phyloP scores from a whole-genome alignment of 2,888 invertebrate genomes.

The Daptonema setosum region DNA sequence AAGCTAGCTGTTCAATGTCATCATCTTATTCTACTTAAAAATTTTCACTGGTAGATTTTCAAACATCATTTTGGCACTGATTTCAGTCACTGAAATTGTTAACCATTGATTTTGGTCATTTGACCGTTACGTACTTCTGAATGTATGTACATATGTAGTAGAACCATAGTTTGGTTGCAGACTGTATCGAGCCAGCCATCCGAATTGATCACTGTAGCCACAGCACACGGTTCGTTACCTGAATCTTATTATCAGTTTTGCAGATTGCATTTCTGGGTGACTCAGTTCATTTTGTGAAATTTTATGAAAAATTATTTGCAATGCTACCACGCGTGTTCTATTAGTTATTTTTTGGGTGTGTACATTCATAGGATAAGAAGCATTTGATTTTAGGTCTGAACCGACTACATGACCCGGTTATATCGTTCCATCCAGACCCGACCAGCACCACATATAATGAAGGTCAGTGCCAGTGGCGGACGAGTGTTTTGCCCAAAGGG shows the following conservation, averaged over 20 bases:
- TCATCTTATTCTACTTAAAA: no score
- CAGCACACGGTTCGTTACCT: background rate
- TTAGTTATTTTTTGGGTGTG: no score
- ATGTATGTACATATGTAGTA: background rate
- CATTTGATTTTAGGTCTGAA: background rate
- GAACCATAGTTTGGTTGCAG: no score
- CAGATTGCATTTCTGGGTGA: no score
- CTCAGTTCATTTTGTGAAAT: no score
- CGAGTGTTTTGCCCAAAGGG: background rate
- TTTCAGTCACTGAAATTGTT: background rate
- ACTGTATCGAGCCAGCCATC: background rate
- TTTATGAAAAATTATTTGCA: no score
- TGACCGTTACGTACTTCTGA: background rate
- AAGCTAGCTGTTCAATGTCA: no score
- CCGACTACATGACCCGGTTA: background rate
- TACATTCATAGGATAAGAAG: no score
- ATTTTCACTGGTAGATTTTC: no score
- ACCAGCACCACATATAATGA: background rate
- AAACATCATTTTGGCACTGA: no score
- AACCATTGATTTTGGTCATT: background rate
- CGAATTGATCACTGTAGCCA: background rate
- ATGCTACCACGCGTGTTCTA: no score
- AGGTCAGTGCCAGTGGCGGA: background rate
- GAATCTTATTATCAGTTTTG: no score
- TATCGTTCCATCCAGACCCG: background rate